These are phyloP conservation scores for Charadrius vociferus DNA, from an alignment of 2,113 vertebrate species.

Conservation along the genomic window DNA sequence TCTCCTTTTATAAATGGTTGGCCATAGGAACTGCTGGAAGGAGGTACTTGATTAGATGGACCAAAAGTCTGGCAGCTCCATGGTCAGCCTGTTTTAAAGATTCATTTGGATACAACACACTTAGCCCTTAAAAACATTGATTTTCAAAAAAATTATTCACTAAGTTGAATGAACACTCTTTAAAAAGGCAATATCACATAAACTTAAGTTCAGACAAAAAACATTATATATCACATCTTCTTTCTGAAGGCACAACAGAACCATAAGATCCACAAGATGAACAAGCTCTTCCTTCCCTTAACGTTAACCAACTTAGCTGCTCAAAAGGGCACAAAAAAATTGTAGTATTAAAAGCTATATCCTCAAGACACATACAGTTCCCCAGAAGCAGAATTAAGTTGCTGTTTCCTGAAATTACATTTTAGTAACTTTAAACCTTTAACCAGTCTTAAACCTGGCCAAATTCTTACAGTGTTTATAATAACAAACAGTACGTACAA, in stretches of 20 bases:
- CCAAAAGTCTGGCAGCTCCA: background rate
- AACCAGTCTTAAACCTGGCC: background rate
- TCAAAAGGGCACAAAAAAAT: background rate
- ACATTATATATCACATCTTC: background rate
- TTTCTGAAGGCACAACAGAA: background rate
- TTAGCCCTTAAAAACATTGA: background rate
- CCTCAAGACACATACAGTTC: background rate
- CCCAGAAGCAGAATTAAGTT: background rate
- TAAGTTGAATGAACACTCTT: background rate
- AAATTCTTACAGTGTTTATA: background rate
- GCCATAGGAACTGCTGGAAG: background rate
- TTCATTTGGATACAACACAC: background rate
- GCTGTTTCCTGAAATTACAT: background rate
- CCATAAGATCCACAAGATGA: background rate
- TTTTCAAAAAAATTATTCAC: background rate
- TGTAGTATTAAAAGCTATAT: background rate
- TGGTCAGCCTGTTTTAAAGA: background rate
- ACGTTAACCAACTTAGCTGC: background rate
- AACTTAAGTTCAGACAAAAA: background rate
- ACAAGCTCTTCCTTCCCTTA: background rate
- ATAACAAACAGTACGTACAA: background rate
- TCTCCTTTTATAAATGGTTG: background rate
- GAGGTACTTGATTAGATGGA: background rate
- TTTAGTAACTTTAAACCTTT: too few species aligned
- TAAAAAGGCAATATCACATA: background rate